These are phyloP conservation scores for Oxytorus armatus DNA, from an alignment of 2,888 invertebrate genomes.

Conservation along the genomic window DNA sequence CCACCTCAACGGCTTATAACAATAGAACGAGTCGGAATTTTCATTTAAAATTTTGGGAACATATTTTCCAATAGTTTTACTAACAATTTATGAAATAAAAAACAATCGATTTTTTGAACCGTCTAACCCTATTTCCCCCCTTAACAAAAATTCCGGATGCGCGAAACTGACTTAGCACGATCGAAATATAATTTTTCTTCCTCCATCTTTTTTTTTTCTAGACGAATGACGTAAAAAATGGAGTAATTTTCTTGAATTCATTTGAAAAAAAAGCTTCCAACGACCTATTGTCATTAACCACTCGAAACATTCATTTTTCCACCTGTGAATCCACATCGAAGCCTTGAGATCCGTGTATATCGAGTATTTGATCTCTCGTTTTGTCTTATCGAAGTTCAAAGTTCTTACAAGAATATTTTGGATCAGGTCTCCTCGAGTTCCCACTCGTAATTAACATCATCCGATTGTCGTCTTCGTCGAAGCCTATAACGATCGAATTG, in stretches of 20 bases:
- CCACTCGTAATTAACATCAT: slow-evolving; percentile 76
- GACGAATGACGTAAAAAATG: neutral
- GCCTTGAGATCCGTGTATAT: neutral
- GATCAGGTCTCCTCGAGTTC: slow-evolving; percentile 78
- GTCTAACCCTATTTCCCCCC: no score
- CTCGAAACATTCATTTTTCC: neutral
- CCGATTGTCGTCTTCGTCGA: slow-evolving; percentile 71
- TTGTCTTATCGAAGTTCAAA: neutral
- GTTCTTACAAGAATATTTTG: neutral
- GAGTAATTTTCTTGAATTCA: no score
- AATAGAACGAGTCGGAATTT: no score
- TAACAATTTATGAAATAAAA: no score
- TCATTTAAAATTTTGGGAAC: no score
- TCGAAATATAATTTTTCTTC: neutral
- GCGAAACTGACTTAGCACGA: no score
- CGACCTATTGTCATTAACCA: neutral
- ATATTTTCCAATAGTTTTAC: no score
- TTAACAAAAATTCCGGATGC: no score
- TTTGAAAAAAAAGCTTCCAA: neutral
- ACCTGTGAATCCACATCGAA: neutral
- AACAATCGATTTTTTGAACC: no score
- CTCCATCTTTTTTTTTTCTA: neutral
- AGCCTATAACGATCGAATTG: slow-evolving; percentile 66
- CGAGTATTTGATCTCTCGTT: neutral
- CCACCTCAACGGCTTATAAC: no score